A percentile compares a stretch with the other conserved stretches of the same genome.
Evolutionary conservation across 2,888 invertebrate species (phyloP).

Genomic region (Teinopalpus imperialis): DNA sequence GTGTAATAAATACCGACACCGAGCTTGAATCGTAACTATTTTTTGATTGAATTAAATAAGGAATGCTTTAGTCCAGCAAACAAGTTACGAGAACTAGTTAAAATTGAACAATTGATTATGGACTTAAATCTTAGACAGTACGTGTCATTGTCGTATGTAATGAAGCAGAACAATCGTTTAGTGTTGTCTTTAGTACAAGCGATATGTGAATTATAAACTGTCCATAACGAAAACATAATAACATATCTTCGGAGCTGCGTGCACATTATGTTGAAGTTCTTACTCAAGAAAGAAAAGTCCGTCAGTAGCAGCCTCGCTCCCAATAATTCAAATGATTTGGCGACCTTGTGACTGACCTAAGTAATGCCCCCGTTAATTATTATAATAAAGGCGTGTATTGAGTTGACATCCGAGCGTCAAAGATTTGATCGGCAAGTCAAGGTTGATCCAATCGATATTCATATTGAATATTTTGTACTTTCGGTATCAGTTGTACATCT

Average conservation of each 20-base stretch:
- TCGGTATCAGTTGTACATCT: too few relatives aligned
- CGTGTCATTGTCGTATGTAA: neutral
- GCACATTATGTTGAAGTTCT: conserved; percentile 42
- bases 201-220: conserved; percentile 34
- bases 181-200: conserved; percentile 15
- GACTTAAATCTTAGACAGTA: neutral
- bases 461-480: conserved; percentile 2
- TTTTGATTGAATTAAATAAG: conserved; percentile 19
- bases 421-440: conserved; percentile 25
- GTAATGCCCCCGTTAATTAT: conserved; percentile 67
- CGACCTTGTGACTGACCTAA: conserved; percentile 62
- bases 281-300: conserved; percentile 57
- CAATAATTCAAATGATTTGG: conserved; percentile 67
- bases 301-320: conserved; percentile 62
- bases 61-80: conserved; percentile 6
- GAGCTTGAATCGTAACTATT: conserved; percentile 10
- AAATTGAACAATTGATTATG: neutral
- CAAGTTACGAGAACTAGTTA: conserved; percentile 4
- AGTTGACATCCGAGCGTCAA: conserved; percentile 58
- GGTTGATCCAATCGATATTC: conserved; percentile 13
- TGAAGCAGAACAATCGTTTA: conserved; percentile 7
- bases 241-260: conserved; percentile 55
- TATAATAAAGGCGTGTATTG: conserved; percentile 58
- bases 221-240: conserved; percentile 72
- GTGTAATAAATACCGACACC: conserved; percentile 15